Base-by-base conservation (phyloP, 2,113 vertebrate genomes). In the Sinocyclocheilus anshuiensis region DNA sequence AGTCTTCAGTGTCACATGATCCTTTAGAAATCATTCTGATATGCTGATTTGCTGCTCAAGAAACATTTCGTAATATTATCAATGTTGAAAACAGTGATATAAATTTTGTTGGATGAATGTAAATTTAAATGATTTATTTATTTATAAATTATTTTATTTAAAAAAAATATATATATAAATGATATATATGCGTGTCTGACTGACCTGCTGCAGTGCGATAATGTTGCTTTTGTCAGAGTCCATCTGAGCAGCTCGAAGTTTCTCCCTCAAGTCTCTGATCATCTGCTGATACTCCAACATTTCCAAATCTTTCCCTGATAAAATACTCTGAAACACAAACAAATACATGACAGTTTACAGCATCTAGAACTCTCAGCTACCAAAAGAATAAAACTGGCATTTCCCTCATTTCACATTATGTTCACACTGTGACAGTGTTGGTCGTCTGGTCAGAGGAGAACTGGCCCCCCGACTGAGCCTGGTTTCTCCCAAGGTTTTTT, bases 241-340 rank as follows among this genome's bases (percentile, higher is more conserved):
- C 91, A 98, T 91, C 85, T 98, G 96, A 12, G 94, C 91, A 69
- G 95, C 92, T 82, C 95, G 95, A 48, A 99, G 90, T 90, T 97
- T 99, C 39, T 98, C 97, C 86, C 93, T 95, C 80, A 99, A 91
- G 63, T 95, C 95, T 16, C 95, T 92, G 81, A 99, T 92, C 95
- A 96, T 97, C 90, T 98, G 95, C 91, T 98, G 97, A 93, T 97
- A 98, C 26, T 97, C 94, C 57, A 94, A 69, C 57, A 99, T 95
- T 90, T 98, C 98, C 26, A 97, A 94, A 84, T 99, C 98, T 94
- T 99, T 99, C 36, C 93, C 95, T 90, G 96, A 94, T 42, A 99
- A 94, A 84, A 98, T 95, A 91, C 89, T 91, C 98, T 99, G 84
- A 11, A 20, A 67, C 69, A 53, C 22, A 83, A 5, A 69, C 22